Conservation (phyloP, 1,140 invertebrate species). For the Uloborus diversus region DNA sequence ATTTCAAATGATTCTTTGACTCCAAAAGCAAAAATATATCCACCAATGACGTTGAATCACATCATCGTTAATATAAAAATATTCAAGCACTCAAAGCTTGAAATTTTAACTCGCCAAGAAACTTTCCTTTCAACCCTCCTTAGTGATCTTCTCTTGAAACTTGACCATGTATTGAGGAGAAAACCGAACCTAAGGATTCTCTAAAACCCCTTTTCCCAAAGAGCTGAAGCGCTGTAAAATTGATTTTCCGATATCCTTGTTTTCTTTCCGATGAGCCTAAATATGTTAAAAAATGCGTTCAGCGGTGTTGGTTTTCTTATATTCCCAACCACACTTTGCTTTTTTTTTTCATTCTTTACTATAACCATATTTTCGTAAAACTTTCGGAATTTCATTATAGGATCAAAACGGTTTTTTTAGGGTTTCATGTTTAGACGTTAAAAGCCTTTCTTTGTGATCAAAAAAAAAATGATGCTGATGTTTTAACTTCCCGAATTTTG, state of each 20-base stretch:
- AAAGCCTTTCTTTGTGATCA: too few species aligned
- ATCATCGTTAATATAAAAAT: constrained; percentile 37
- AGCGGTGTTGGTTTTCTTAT: constrained; percentile 8
- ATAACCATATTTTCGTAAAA: too few species aligned
- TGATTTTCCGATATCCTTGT: constrained; percentile 38
- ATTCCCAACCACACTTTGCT: not conserved
- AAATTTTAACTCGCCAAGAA: not conserved
- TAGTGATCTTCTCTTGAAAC: constrained; percentile 11
- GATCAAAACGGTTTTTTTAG: too few species aligned
- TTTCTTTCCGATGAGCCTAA: constrained; percentile 16
- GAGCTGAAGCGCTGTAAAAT: constrained; percentile 25
- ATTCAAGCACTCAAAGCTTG: constrained; percentile 32
- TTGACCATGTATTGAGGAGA: constrained; percentile 21
- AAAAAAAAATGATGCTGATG: too few species aligned
- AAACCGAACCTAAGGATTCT: constrained; percentile 33
- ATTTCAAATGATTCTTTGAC: too few species aligned
- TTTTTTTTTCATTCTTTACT: too few species aligned
- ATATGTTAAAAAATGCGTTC: constrained; percentile 28
- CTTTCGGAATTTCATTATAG: too few species aligned
- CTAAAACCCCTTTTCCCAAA: not conserved
- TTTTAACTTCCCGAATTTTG: too few species aligned
- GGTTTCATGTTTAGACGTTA: too few species aligned
- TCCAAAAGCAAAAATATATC: too few species aligned
- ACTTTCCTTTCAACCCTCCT: too few species aligned
- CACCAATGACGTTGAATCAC: too few species aligned